Conservation (phyloP, 2,113 vertebrate species). For the Macroglossus sobrinus region DNA sequence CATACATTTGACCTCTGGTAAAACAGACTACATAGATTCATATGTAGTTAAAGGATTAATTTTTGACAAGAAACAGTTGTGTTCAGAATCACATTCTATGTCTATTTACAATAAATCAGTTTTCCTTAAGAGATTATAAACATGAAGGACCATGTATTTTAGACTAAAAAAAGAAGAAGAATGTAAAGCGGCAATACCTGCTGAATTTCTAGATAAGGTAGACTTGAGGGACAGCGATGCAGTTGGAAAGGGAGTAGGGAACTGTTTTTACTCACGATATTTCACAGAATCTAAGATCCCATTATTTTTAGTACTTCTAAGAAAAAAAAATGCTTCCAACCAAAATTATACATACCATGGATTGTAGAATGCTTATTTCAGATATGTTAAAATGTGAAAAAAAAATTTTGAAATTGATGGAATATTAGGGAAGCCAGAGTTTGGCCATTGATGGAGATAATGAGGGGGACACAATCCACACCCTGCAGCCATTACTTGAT, state of each 20-base stretch:
- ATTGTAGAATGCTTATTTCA: neutral
- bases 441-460: neutral
- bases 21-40: neutral
- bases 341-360: neutral
- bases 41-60: neutral
- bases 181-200: neutral
- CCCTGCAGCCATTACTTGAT: neutral
- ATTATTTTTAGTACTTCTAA: neutral
- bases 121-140: slow-evolving; percentile 21
- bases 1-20: neutral
- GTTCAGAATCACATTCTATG: neutral
- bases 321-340: neutral
- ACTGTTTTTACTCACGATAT: neutral
- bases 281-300: neutral
- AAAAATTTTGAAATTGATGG: neutral
- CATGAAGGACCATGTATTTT: neutral
- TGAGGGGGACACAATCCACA: neutral
- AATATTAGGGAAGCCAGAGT: neutral
- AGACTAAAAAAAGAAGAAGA: neutral
- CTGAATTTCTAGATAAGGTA: neutral
- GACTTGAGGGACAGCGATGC: neutral
- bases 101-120: neutral
- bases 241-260: neutral
- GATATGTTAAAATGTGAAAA: neutral
- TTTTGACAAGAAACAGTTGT: neutral